Base-by-base conservation (phyloP, 2,888 invertebrate genomes). In the Sphaerophoria taeniata region DNA sequence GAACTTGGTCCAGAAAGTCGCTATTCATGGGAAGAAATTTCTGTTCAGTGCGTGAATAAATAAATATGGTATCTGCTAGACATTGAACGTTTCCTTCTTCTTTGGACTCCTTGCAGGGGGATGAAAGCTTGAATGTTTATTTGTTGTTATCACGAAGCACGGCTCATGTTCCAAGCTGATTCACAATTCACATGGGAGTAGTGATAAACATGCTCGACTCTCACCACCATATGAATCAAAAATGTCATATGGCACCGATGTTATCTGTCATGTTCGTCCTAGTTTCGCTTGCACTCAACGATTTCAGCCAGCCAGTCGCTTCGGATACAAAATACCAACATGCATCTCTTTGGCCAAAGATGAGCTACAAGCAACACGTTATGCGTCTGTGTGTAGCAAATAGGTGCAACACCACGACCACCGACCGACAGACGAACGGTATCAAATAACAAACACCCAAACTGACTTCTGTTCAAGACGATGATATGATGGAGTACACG, bases 171-270 rank as follows among this genome's bases (percentile, higher is more conserved):
- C 24, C 24, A 24, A 2, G 1, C 12, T 75, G 69, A 80, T 75
- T 70, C 70, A 47, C 24, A 74, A 74, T 74, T 74, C 74, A 70
- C 39, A n/a, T 69, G 74, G 56, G 72, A 75, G 47, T 34, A 24
- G 39, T 16, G 63, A 63, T 61, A 69, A 70, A 76, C 79, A 63
- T 65, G 45, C 53, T 33, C 49, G 31, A 69, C 60, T 45, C 75
- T 75, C 76, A 77, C 83, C 81, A 53, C 67, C 53, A 24, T 83
- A 79, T 71, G 71, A 78, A 79, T 73, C 81, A 76, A 84, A 76
- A 84, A 85, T 85, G 81, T 85, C 85, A 85, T 85, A 85, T 77
- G 85, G 63, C 85, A 85, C 73, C 81, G 79, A 81, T 85, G 85
- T 85, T 67, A 73, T 81, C 70, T 85, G 85, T 85, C 85, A 85